Evolutionary conservation across 2,113 vertebrate genomes (phyloP), one percentile per base, ranked within the genome.

Genomic region (Prunella fulvescens): DNA sequence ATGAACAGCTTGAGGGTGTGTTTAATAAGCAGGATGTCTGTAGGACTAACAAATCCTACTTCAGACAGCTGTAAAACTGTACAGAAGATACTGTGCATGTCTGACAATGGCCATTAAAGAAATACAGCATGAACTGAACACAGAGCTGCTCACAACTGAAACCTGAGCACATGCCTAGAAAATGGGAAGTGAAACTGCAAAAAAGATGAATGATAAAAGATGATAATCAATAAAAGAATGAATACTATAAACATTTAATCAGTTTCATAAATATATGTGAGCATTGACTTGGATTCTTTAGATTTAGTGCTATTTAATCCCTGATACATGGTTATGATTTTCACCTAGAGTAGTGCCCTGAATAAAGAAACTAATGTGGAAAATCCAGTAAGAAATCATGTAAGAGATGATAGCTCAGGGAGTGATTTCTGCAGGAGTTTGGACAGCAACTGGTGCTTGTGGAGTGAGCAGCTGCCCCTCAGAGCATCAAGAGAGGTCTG

Each of bases 1-100:
- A 96, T 94, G 94, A 93, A 92, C 64, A 96, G 80, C 92, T 95
- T 50, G 69, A 95, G 69, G 77, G 76, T 57, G 78, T 91, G 92
- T 90, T 88, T 91, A 81, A 81, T 48, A 92, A 94, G 92, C 95
- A 88, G 56, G 44, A 94, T 88, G 92, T 78, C 91, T 81, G 72
- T 3, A 97, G 91, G 91, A 97, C 86, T 81, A 70, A 80, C 24
- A n/a, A 73, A 86, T 92, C 80, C 88, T 93, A 70, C 54, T 57
- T 31, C 29, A 90, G 64, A 81, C 50, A 86, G 28, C 39, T 83
- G 54, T n/a, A 77, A 66, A 86, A 70, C 42, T 70, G 42, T 54
- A 74, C 35, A 47, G 58, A 78, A 77, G 15, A 86, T 35, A 81
- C 56, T 33, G 56, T 74, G 94, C 90, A 56, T 14, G 37, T 54